Evolutionary conservation across 2,797 vertebrate genomes (phyloP).

Genomic region (Periophthalmus magnuspinnatus): DNA sequence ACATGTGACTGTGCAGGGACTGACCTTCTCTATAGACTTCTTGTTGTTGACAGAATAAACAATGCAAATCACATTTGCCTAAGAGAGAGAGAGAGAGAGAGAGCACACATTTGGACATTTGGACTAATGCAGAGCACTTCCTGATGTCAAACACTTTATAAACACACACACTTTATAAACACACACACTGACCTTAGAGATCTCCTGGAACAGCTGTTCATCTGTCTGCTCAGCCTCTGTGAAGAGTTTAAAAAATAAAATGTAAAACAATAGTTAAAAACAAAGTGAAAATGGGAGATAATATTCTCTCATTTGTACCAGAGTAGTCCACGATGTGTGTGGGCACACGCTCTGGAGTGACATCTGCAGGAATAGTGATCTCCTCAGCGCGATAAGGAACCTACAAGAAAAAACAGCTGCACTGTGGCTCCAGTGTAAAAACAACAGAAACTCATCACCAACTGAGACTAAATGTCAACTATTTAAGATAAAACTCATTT

Average conservation of each 20-base stretch:
- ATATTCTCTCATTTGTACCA: constrained; percentile 45
- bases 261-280: neutral
- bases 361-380: constrained; percentile 96
- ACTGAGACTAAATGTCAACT: too few species aligned
- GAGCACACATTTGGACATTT: constrained; percentile 29
- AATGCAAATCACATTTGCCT: constrained; percentile 84
- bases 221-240: constrained; percentile 94
- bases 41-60: constrained; percentile 82
- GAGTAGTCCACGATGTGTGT: constrained; percentile 93
- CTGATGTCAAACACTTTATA: neutral
- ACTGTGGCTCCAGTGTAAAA: neutral
- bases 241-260: constrained; percentile 1
- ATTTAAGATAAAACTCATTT: too few species aligned
- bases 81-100: constrained; percentile 11
- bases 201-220: constrained; percentile 94
- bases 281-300: neutral
- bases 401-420: constrained; percentile 60
- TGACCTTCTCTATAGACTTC: constrained; percentile 81
- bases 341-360: constrained; percentile 94
- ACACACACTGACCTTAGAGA: constrained; percentile 86
- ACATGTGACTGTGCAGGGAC: constrained; percentile 19
- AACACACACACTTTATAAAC: neutral
- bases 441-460: too few species aligned
- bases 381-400: constrained; percentile 95
- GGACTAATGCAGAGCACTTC: constrained; percentile 14